phyloP scores from a whole-genome alignment of 1,140 invertebrate genomes.

The Idris sp. region DNA sequence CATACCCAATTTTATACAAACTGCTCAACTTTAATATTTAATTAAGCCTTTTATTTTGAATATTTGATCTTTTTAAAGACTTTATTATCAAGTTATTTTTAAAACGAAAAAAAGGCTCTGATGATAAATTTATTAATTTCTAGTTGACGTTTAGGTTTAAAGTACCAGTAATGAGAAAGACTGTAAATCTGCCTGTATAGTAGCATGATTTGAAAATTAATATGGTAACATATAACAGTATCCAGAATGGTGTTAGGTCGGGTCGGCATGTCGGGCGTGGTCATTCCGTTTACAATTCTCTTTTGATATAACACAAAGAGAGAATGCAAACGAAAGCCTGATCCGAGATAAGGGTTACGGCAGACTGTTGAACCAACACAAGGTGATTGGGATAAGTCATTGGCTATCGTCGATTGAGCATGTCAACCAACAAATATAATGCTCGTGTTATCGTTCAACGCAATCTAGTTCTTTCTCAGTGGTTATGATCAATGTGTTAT shows the following conservation, averaged over 20 bases:
- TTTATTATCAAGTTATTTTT: too few species aligned
- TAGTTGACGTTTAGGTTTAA: too few species aligned
- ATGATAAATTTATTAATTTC: too few species aligned
- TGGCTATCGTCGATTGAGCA: constrained; percentile 40
- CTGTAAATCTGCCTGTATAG: too few species aligned
- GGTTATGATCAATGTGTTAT: constrained; percentile 32
- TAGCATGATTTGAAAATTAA: too few species aligned
- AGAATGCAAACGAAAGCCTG: constrained; percentile 64
- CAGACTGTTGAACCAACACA: constrained; percentile 19
- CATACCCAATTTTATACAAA: too few species aligned
- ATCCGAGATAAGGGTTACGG: constrained; percentile 68
- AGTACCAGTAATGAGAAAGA: too few species aligned
- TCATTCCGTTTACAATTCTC: constrained; percentile 63
- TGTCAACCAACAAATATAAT: constrained; percentile 19
- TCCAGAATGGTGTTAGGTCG: constrained; percentile 44
- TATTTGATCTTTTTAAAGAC: too few species aligned
- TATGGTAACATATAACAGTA: constrained; percentile 40
- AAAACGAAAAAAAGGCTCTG: too few species aligned
- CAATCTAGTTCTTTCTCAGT: constrained; percentile 17
- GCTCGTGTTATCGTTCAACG: constrained; percentile 22
- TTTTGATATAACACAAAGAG: constrained; percentile 54
- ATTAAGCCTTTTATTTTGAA: too few species aligned
- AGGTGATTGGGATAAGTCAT: constrained; percentile 46
- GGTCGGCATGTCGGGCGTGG: constrained; percentile 71
- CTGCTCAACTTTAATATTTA: too few species aligned